These are phyloP conservation scores for Luidia sarsii DNA, from an alignment of 53 echinoderm and acorn worm genomes.

Conservation along the genomic window DNA sequence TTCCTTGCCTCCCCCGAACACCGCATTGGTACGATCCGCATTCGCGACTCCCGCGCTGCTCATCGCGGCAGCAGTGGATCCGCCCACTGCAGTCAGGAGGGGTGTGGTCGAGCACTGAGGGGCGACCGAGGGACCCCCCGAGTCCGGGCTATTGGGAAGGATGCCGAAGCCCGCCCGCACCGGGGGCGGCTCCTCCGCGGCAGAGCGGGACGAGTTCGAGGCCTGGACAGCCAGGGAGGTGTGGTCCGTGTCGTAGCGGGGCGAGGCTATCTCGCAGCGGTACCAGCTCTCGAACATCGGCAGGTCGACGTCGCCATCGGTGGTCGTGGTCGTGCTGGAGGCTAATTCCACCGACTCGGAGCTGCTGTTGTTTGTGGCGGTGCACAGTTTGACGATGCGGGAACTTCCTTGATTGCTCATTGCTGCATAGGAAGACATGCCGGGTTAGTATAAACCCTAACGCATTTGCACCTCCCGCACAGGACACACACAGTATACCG, in stretches of 20 bases:
- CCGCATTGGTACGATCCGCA: too few relatives aligned
- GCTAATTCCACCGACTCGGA: conserved; percentile 37
- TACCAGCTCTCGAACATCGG: conserved; percentile 13
- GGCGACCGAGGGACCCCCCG: neutral
- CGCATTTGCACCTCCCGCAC: too few relatives aligned
- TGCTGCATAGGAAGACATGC: too few relatives aligned
- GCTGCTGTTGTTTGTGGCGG: conserved; percentile 46
- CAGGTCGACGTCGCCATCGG: conserved; percentile 8
- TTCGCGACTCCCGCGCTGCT: neutral
- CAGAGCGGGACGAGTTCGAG: conserved; percentile 27
- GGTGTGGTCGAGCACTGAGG: neutral
- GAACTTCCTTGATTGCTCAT: neutral
- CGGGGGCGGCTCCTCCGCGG: neutral
- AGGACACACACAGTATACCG: too few relatives aligned
- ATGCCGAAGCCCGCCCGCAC: neutral
- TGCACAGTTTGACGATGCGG: conserved; percentile 9
- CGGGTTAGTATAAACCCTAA: too few relatives aligned
- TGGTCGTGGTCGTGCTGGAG: conserved; percentile 23
- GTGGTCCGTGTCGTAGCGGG: conserved; percentile 33
- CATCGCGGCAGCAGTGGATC: conserved; percentile 9
- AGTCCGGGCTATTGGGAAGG: conserved; percentile 5
- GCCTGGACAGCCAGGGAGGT: conserved; percentile 34
- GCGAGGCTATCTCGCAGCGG: neutral
- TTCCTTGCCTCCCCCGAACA: too few relatives aligned
- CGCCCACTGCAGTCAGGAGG: neutral